These are phyloP conservation scores for Furcifer pardalis DNA, from an alignment of 2,797 vertebrate genomes.

Conservation along the genomic window DNA sequence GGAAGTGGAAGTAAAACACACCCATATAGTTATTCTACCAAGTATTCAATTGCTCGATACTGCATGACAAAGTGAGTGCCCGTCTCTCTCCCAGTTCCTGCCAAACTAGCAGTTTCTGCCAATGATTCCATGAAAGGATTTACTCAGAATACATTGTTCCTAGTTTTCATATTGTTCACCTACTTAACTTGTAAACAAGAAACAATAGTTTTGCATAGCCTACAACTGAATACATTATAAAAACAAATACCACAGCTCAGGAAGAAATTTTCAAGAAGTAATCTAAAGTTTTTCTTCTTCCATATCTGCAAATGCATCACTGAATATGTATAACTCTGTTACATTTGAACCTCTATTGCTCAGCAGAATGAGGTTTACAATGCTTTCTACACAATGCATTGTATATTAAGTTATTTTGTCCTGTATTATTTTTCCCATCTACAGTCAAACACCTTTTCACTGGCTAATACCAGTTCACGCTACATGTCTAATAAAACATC, in stretches of 20 bases:
- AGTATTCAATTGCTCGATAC: too few species aligned
- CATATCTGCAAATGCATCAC: not conserved
- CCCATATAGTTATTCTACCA: too few species aligned
- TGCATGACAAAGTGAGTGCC: too few species aligned
- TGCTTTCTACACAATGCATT: constrained; percentile 8
- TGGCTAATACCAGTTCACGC: constrained; percentile 42
- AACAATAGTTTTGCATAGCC: not conserved
- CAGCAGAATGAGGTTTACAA: not conserved
- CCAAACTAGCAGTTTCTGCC: too few species aligned
- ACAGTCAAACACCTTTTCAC: constrained; percentile 39
- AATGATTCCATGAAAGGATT: not conserved
- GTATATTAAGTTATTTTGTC: constrained; percentile 42
- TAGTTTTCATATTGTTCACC: not conserved
- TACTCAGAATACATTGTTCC: not conserved
- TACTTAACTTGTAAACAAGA: constrained; percentile 7
- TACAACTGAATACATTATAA: fast-evolving
- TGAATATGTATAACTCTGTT: too few species aligned
- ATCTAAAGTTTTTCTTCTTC: constrained; percentile 26
- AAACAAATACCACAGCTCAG: constrained; percentile 17
- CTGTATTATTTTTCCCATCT: constrained; percentile 22
- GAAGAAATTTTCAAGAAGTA: not conserved
- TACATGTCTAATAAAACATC: constrained; percentile 40
- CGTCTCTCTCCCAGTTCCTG: too few species aligned
- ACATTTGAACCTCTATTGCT: constrained; percentile 25
- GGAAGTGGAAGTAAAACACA: too few species aligned